Base-by-base conservation (phyloP, 2,113 vertebrate genomes). In the Anguilla rostrata region DNA sequence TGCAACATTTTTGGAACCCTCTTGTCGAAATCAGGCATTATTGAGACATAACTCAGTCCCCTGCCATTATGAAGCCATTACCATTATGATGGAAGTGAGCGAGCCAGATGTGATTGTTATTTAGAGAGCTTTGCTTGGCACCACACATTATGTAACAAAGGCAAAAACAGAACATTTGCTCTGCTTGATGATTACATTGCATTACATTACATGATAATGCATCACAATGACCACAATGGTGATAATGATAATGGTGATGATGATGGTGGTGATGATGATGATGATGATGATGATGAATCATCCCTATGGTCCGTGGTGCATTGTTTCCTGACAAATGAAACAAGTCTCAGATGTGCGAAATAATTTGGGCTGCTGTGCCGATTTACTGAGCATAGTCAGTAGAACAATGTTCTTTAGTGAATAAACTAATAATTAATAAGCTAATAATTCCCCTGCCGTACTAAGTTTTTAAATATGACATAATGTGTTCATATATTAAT, bases 51-150 rank as follows among this genome's bases (percentile, higher is more conserved):
- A 90, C 89, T 91, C 89, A 90, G 88, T 86, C 83, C 57, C 0
- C 78, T 87, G 89, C 89, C 89, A 90, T 91, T 92, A 88, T 81
- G 66, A 88, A 88, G 88, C 86, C 86, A 90, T 89, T 91, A 90
- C 34, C 75, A 39, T 39, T 85, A 91, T 89, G 84, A 88, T 86
- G 26, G 87, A 75, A 86, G 90, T 81, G 86, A 87, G 82, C 79
- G 14, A 46, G 85, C 88, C 86, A 87, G 84, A 83, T 89, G 87
- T 85, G 84, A 78, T 86, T 56, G 56, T 43, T 86, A 53, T 87
- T 75, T 22, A 7, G 29, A 75, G 71, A 75, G 71, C 71, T 29
- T 9, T 75, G 26, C 34, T 75, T 75, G 71, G 71, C 71, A 75
- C 71, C 71, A 1, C n/a, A 34, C 0, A 12, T n/a, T 29, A 8